Evolutionary conservation across 2,113 vertebrate genomes (phyloP), one percentile per base, ranked within the genome.

Genomic region (Spermophilus dauricus): DNA sequence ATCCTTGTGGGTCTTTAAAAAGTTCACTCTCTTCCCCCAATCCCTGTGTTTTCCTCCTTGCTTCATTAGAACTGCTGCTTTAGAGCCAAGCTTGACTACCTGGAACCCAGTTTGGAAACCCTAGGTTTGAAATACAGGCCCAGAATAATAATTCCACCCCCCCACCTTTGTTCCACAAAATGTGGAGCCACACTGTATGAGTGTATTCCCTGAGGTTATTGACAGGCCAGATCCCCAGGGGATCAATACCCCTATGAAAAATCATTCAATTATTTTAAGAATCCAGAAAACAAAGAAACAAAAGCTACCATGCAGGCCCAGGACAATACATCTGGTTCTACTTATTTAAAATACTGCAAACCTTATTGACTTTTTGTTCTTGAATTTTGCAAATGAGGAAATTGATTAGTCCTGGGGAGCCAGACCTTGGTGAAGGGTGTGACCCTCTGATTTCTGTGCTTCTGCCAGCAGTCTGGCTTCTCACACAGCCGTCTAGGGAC

Each of bases 1-100:
- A 80, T 89, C 73, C 89, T 22, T 4, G 90, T 83, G 94, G 95
- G 51, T 87, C 70, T 75, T 97, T 81, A 53, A 63, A 9, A 12
- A 5, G 69, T 63, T 34, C 42, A 1, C 39, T 34, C 8, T 34
- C 32, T 30, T 16, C 48, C n/a, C 45, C 77, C 0, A 39, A 13
- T 10, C 8, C 17, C 86, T 97, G 93, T 95, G 56, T 48, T 95
- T 95, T 92, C 96, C 84, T 92, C 76, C 92, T 95, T 97, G 92
- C 97, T 98, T 98, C 20, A 70, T 91, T 97, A 94, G 95, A 97
- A 97, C 91, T 82, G 76, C 84, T 81, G 2, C n/a, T n/a, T 20
- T 22, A 73, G 75, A 84, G 81, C 30, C 77, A 20, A 1, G 34
- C 56, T 8, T 75, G 84, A 78, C 88, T 37, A 17, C 75, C 61